Evolutionary conservation across 2,888 invertebrate genomes (phyloP).

Genomic region (Eupithecia tripunctaria): DNA sequence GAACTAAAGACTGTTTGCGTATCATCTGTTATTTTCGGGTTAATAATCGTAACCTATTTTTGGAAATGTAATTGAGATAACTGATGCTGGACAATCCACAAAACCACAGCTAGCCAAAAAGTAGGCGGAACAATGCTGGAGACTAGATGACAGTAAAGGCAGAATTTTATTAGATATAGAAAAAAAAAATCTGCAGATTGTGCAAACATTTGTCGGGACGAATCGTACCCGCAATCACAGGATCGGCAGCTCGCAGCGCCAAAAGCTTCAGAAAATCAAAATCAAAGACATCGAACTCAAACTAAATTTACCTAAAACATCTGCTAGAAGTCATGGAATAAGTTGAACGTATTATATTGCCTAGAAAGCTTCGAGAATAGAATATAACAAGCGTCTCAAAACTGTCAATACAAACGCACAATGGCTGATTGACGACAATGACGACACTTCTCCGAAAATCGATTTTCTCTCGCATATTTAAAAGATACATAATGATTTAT

Average conservation of each 20-base stretch:
- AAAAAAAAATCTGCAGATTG: not conserved
- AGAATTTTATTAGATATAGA: not conserved
- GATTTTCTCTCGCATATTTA: slow-evolving; percentile 74
- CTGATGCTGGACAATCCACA: not conserved
- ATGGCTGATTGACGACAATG: slow-evolving; percentile 64
- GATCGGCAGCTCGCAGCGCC: not conserved
- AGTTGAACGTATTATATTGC: not conserved
- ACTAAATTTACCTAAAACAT: not conserved
- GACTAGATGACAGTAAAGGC: not conserved
- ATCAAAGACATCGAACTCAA: not conserved
- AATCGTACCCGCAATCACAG: not conserved
- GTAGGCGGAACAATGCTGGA: not conserved
- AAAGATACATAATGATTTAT: slow-evolving; percentile 80
- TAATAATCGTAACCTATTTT: not conserved
- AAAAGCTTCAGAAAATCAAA: not conserved
- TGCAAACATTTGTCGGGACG: not conserved
- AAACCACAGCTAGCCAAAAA: not conserved
- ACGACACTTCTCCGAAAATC: slow-evolving; percentile 71
- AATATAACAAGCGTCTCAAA: slow-evolving; percentile 42
- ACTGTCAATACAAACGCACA: slow-evolving; percentile 67
- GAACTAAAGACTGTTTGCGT: not conserved
- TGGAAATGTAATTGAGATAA: not conserved
- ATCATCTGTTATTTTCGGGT: not conserved
- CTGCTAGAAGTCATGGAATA: not conserved
- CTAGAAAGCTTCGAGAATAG: slow-evolving; percentile 10